A percentile compares a stretch with the other conserved stretches of the same genome.
phyloP scores from a whole-genome alignment of 2,113 vertebrate genomes.

The Brachionichthys hirsutus region DNA sequence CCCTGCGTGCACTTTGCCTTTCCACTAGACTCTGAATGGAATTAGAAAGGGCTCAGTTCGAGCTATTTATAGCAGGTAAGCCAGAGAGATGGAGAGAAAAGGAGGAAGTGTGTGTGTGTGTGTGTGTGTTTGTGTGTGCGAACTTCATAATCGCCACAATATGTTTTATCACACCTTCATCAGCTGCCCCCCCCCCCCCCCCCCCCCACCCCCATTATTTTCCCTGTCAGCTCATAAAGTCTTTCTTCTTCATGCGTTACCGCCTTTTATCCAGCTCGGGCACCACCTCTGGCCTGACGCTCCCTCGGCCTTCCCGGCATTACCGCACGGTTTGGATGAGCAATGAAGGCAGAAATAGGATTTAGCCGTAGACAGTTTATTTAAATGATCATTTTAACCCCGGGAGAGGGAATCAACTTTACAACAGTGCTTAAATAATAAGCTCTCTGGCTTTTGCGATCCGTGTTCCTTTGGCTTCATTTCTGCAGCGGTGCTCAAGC shows the following conservation, averaged over 20 bases:
- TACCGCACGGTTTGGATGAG: conserved; percentile 54
- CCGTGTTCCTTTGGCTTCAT: conserved; percentile 49
- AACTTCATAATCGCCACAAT: conserved; percentile 27
- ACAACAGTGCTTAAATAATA: conserved; percentile 68
- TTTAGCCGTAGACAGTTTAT: conserved; percentile 55
- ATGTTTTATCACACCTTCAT: conserved; percentile 26
- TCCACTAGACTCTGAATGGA: conserved; percentile 73
- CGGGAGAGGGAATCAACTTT: conserved; percentile 61
- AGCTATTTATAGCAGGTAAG: conserved; percentile 77
- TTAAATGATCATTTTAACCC: conserved; percentile 60
- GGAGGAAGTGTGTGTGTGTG: conserved; percentile 1
- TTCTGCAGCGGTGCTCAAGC: conserved; percentile 27
- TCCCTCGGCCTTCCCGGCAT: conserved; percentile 35
- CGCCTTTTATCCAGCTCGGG: conserved; percentile 10
- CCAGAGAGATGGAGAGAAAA: conserved; percentile 29
- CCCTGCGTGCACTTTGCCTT: conserved; percentile 54
- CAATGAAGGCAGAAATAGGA: conserved; percentile 65
- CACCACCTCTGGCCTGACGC: conserved; percentile 11
- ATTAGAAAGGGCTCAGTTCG: conserved; percentile 72
- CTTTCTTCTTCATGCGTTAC: conserved; percentile 3
- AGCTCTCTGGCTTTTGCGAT: conserved; percentile 46
- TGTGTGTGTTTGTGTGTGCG: conserved; percentile 5
- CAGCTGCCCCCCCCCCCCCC: background rate
- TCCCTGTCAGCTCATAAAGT: conserved; percentile 21
- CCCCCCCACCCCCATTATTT: background rate